Percentiles rank a stretch among this genome's conserved stretches.
Evolutionary conservation across 2,113 vertebrate species (phyloP).

Genomic region (Ochotona princeps): DNA sequence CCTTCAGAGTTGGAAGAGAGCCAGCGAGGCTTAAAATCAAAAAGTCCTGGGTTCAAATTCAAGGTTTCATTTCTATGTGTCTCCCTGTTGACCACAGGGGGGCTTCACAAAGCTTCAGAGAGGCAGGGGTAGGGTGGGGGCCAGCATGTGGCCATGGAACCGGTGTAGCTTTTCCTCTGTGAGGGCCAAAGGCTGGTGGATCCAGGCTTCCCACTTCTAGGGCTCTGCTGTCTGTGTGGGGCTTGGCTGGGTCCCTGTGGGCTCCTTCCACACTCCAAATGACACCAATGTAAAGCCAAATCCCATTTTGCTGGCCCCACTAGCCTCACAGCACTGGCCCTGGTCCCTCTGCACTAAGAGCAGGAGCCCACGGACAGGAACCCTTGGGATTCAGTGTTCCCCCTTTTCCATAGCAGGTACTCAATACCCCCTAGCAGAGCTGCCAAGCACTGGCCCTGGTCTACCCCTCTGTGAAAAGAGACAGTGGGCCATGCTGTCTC

Average conservation of each 20-base stretch:
- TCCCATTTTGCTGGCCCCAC: no score
- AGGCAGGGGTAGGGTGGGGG: neutral
- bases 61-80: neutral
- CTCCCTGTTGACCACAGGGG: no score
- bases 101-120: neutral
- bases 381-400: neutral
- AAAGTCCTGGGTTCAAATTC: neutral
- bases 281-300: neutral
- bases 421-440: neutral
- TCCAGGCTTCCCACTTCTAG: neutral
- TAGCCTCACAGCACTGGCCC: neutral
- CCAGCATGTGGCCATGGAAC: rapidly evolving
- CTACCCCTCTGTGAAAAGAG: neutral
- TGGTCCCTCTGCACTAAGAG: neutral
- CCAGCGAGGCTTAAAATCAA: neutral
- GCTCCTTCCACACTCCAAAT: neutral
- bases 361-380: neutral
- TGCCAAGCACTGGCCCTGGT: neutral
- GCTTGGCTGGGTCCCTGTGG: neutral
- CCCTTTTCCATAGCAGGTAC: neutral
- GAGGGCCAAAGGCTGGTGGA: neutral
- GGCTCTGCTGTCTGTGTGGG: neutral
- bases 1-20: neutral
- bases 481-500: neutral
- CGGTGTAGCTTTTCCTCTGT: neutral